Percentiles rank a stretch among this genome's conserved stretches.
phyloP scores from a whole-genome alignment of 2,797 vertebrate species.

The Botia almorhae region DNA sequence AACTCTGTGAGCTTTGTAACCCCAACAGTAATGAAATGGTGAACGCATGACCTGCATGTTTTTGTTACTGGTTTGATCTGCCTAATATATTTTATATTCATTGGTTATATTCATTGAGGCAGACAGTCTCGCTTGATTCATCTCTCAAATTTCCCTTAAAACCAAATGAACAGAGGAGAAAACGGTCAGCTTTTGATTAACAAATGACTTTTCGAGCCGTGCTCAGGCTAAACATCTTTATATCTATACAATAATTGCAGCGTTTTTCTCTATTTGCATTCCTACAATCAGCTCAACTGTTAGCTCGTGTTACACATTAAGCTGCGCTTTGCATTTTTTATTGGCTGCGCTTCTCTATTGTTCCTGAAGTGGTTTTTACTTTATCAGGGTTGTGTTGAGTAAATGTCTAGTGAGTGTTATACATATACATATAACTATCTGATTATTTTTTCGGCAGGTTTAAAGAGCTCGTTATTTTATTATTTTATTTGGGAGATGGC shows the following conservation, averaged over 20 bases:
- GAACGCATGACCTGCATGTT: too few relatives aligned
- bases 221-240: constrained; percentile 18
- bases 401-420: constrained; percentile 3
- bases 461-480: too few relatives aligned
- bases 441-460: not conserved
- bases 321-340: constrained; percentile 56
- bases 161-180: constrained; percentile 57
- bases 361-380: constrained; percentile 26
- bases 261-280: constrained; percentile 58
- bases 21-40: not conserved
- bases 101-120: not conserved
- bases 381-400: not conserved
- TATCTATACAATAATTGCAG: constrained; percentile 22
- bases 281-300: constrained; percentile 45
- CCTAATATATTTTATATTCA: not conserved
- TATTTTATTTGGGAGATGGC: too few relatives aligned
- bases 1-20: not conserved
- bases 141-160: constrained; percentile 60
- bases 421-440: too few relatives aligned
- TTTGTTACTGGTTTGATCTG: not conserved
- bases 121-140: not conserved
- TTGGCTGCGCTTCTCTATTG: constrained; percentile 35
- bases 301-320: constrained; percentile 45
- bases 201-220: constrained; percentile 57
- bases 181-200: constrained; percentile 59